Conservation (phyloP, 2,113 vertebrate genomes). For the Plecturocebus donacophilus region DNA sequence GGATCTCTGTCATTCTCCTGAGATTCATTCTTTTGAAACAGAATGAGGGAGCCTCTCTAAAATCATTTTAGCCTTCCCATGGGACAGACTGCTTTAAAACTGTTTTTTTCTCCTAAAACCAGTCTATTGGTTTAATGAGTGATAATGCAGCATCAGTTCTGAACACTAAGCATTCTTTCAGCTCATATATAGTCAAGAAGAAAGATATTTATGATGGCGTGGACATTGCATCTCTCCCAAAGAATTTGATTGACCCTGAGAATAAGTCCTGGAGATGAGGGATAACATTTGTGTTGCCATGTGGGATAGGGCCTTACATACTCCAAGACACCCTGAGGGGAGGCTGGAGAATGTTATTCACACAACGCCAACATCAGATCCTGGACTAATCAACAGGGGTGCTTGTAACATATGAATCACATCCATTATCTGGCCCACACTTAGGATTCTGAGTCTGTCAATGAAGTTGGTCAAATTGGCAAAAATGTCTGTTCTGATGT, state of each 20-base stretch:
- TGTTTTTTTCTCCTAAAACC: background rate
- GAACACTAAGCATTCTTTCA: background rate
- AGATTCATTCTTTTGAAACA: background rate
- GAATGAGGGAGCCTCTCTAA: background rate
- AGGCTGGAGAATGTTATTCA: conserved; percentile 55
- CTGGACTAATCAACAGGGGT: background rate
- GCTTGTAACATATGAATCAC: conserved; percentile 48
- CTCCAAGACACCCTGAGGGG: conserved; percentile 22
- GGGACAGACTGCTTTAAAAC: background rate
- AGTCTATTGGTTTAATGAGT: background rate
- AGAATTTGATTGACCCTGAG: conserved; percentile 28
- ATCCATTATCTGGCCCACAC: conserved; percentile 55
- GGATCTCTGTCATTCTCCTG: background rate
- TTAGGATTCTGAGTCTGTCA: conserved; percentile 63
- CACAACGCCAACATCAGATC: background rate
- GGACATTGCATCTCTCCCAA: background rate
- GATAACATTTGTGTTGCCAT: background rate
- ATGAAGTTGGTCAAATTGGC: conserved; percentile 71
- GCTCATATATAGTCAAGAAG: background rate
- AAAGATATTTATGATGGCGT: background rate
- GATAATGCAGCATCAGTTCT: conserved; percentile 6
- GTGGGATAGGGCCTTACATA: background rate
- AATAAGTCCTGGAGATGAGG: background rate
- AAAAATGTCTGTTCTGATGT: conserved; percentile 68
- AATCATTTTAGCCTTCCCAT: background rate